phyloP scores from a whole-genome alignment of 2,888 invertebrate species.

The Anarsia innoxiella region DNA sequence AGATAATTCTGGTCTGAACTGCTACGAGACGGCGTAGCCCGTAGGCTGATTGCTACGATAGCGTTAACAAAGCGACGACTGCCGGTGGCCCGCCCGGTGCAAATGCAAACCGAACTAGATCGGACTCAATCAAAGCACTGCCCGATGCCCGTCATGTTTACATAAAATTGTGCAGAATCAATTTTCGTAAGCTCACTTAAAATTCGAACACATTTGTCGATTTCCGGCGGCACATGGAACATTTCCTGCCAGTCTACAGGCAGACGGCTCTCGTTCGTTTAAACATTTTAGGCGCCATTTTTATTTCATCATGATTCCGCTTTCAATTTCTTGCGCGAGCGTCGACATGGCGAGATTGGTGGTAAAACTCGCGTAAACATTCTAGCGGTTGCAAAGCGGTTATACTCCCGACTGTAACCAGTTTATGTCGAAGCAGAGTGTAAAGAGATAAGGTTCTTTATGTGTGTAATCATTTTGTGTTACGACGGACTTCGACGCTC shows the following conservation, averaged over 20 bases:
- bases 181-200: slow-evolving; percentile 49
- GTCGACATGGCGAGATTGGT: slow-evolving; percentile 54
- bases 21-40: slow-evolving; percentile 3
- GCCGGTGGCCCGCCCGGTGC: no score
- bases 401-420: slow-evolving; percentile 59
- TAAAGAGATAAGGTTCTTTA: slow-evolving; percentile 70
- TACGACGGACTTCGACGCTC: slow-evolving; percentile 53
- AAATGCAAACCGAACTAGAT: slow-evolving; percentile 30
- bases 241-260: slow-evolving; percentile 39
- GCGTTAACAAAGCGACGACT: slow-evolving; percentile 14
- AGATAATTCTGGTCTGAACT: no score
- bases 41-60: slow-evolving; percentile 17
- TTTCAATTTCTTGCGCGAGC: slow-evolving; percentile 63
- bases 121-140: slow-evolving; percentile 40
- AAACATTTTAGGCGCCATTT: slow-evolving; percentile 40
- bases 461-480: slow-evolving; percentile 69
- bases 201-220: slow-evolving; percentile 51
- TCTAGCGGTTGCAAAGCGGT: slow-evolving; percentile 59
- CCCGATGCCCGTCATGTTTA: slow-evolving; percentile 30
- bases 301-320: slow-evolving; percentile 64
- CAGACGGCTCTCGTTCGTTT: slow-evolving; percentile 20
- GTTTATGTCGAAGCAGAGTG: slow-evolving; percentile 61
- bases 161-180: slow-evolving; percentile 42
- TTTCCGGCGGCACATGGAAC: slow-evolving; percentile 46
- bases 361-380: slow-evolving; percentile 71